These are phyloP conservation scores for Notolepis coatsorum DNA, from an alignment of 2,797 vertebrate genomes.

Conservation along the genomic window DNA sequence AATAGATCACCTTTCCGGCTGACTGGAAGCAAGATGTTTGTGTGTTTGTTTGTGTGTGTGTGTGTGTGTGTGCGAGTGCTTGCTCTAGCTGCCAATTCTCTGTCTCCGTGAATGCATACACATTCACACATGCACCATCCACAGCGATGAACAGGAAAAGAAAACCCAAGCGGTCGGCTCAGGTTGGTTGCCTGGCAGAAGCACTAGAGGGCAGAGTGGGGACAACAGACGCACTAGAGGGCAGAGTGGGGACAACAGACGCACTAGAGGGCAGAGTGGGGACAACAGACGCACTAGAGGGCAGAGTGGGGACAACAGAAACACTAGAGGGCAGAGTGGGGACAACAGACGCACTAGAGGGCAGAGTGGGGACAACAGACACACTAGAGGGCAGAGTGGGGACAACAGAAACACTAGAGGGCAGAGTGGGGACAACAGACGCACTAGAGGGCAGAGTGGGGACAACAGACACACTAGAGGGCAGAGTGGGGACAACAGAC, in stretches of 20 bases:
- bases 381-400: conserved; percentile 58
- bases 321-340: conserved; percentile 58
- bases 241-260: conserved; percentile 62
- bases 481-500: conserved; percentile 62
- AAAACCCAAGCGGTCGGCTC: conserved; percentile 27
- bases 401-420: conserved; percentile 64
- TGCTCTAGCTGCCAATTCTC: conserved; percentile 75
- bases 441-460: conserved; percentile 58
- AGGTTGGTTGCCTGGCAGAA: conserved; percentile 68
- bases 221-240: too few species aligned
- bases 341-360: conserved; percentile 64
- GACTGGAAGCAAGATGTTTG: conserved; percentile 11
- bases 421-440: conserved; percentile 62
- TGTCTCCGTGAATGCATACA: conserved; percentile 30
- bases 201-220: conserved; percentile 67
- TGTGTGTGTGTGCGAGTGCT: conserved; percentile 37
- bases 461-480: conserved; percentile 64
- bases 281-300: conserved; percentile 64
- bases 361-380: conserved; percentile 62
- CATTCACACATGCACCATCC: conserved; percentile 31
- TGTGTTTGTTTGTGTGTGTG: conserved; percentile 24
- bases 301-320: conserved; percentile 62
- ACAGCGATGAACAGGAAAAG: conserved; percentile 39
- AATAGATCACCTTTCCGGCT: conserved; percentile 34
- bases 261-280: conserved; percentile 58